Conservation (phyloP, 1,140 invertebrate species). For the Pissodes strobi region DNA sequence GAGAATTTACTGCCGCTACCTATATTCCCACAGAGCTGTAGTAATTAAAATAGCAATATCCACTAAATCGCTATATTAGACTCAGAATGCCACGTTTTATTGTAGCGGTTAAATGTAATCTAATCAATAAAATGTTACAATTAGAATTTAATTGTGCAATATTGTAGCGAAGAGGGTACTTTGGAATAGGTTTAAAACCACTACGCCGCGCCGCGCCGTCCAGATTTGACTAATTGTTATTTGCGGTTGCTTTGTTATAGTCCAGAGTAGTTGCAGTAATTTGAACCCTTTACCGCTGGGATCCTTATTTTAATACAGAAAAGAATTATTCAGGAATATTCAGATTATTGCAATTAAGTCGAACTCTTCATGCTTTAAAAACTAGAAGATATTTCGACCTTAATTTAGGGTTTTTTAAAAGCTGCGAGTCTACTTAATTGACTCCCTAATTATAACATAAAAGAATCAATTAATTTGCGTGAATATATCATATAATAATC, state of each 20-base stretch:
- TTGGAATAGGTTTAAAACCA: slow-evolving; percentile 9
- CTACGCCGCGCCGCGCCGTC: neutral
- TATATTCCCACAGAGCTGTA: slow-evolving; percentile 1
- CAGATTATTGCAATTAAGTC: too few relatives aligned
- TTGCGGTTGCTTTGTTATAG: neutral
- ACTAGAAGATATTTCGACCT: too few relatives aligned
- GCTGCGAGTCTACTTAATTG: too few relatives aligned
- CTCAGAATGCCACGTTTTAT: slow-evolving; percentile 15
- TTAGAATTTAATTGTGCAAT: slow-evolving; percentile 26
- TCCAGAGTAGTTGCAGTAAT: neutral
- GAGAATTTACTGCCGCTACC: slow-evolving; percentile 17
- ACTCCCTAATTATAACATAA: too few relatives aligned
- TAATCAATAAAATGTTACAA: slow-evolving; percentile 25
- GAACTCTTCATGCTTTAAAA: too few relatives aligned
- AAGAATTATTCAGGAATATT: too few relatives aligned
- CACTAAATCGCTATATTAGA: slow-evolving; percentile 23
- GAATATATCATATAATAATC: too few relatives aligned
- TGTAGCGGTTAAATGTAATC: slow-evolving; percentile 26
- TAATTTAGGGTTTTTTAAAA: too few relatives aligned
- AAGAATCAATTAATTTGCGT: too few relatives aligned
- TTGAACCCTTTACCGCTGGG: too few relatives aligned
- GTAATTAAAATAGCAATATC: slow-evolving; percentile 28
- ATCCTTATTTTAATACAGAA: too few relatives aligned
- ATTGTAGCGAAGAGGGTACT: slow-evolving; percentile 14
- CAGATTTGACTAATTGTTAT: slow-evolving; percentile 17